These are phyloP conservation scores for Petrosia ficiformis DNA, from an alignment of 37 sponge, comb jelly and placozoan genomes.

Conservation along the genomic window DNA sequence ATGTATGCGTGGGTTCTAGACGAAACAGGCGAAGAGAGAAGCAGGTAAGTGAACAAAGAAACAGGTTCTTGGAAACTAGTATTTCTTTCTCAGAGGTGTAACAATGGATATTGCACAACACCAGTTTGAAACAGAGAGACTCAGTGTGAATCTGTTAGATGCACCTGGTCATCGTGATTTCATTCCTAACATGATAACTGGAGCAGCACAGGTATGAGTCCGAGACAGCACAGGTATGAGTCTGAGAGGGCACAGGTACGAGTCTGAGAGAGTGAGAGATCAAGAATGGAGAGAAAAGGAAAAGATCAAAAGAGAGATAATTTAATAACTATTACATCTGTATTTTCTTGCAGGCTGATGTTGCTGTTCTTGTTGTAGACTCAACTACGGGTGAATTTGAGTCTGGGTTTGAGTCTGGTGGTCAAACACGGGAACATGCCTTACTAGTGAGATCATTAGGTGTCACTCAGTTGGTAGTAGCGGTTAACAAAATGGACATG, in stretches of 20 bases:
- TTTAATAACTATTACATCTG: not conserved
- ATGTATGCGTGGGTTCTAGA: conserved; percentile 99
- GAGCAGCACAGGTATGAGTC: conserved; percentile 89
- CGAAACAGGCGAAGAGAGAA: conserved; percentile 97
- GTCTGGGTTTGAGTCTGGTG: conserved; percentile 98
- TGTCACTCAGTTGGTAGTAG: conserved; percentile 82
- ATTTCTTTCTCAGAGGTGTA: conserved; percentile 67
- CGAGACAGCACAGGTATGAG: not conserved
- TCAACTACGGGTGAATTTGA: conserved; percentile 93
- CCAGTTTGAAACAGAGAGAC: conserved; percentile 76
- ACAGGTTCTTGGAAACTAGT: not conserved
- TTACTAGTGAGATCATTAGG: conserved; percentile 91
- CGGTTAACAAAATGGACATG: conserved; percentile 97
- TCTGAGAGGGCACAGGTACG: not conserved
- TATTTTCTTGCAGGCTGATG: conserved; percentile 80
- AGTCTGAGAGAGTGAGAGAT: not conserved
- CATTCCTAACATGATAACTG: conserved; percentile 98
- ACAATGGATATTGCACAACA: conserved; percentile 94
- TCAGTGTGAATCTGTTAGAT: conserved; percentile 80
- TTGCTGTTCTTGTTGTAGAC: conserved; percentile 91
- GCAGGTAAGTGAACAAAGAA: conserved; percentile 21
- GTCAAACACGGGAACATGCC: conserved; percentile 97
- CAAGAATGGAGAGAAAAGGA: no score
- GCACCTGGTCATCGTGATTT: conserved; percentile 98
- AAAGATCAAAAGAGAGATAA: no score